Percentiles rank a stretch among this genome's conserved stretches.
Conservation (phyloP, 2,113 vertebrate species). For the Petroica traversi region DNA sequence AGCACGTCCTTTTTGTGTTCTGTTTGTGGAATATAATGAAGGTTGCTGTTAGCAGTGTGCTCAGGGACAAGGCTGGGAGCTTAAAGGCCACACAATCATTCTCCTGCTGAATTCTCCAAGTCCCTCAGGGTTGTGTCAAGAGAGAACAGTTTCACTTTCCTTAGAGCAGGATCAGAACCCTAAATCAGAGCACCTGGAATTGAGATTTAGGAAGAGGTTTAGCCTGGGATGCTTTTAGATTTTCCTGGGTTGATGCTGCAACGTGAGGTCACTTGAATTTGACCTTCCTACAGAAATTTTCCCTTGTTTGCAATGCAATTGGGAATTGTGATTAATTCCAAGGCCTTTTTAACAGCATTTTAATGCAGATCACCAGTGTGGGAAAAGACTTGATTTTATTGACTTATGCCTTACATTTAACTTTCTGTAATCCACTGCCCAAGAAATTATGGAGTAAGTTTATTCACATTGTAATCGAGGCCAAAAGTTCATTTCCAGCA, state of each 20-base stretch:
- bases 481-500: background rate
- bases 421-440: background rate
- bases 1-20: background rate
- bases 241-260: background rate
- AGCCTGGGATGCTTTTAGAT: background rate
- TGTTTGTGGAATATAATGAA: background rate
- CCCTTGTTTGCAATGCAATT: background rate
- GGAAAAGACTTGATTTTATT: background rate
- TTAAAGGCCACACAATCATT: background rate
- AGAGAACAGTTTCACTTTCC: background rate
- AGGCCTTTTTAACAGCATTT: background rate
- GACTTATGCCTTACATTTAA: background rate
- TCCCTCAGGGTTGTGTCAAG: background rate
- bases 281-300: background rate
- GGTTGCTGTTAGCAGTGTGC: background rate
- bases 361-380: background rate
- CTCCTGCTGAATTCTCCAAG: background rate
- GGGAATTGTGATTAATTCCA: background rate
- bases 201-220: background rate
- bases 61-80: background rate
- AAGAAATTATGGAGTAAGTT: background rate
- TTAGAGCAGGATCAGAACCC: background rate
- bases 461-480: background rate
- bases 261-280: background rate
- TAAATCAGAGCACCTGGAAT: background rate